These are phyloP conservation scores for Sceloporus tristichus DNA, from an alignment of 2,113 vertebrate genomes.

Conservation along the genomic window DNA sequence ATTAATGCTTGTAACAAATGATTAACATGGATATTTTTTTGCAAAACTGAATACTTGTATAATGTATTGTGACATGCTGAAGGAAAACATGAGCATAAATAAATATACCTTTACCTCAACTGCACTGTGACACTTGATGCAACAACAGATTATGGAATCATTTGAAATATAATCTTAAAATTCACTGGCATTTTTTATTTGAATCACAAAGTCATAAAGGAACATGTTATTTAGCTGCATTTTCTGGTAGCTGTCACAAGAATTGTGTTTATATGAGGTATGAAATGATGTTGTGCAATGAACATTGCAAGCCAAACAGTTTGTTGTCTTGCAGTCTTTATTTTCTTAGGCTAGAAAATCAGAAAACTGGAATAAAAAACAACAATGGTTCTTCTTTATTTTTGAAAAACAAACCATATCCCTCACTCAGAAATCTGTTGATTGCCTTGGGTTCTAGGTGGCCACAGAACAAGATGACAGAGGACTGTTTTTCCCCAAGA, in stretches of 20 bases:
- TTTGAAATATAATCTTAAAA: conserved; percentile 11
- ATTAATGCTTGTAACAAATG: conserved; percentile 33
- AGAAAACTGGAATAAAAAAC: not conserved
- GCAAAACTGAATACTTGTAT: conserved; percentile 1
- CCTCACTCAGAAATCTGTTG: too few relatives aligned
- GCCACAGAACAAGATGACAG: too few relatives aligned
- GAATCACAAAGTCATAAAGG: not conserved
- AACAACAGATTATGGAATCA: not conserved
- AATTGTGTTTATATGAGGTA: not conserved
- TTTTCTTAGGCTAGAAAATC: not conserved
- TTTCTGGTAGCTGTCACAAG: not conserved
- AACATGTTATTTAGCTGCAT: not conserved
- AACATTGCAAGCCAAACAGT: not conserved
- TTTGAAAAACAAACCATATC: not conserved
- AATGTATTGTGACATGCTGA: not conserved
- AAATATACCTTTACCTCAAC: not conserved
- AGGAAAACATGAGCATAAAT: conserved; percentile 8
- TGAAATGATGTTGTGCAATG: not conserved
- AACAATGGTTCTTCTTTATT: too few relatives aligned
- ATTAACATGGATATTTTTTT: conserved; percentile 1
- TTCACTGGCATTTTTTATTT: not conserved
- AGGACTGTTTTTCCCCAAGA: not conserved
- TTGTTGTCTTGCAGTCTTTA: not conserved
- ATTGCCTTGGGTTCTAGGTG: too few relatives aligned
- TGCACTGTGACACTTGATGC: not conserved